Base-by-base conservation (phyloP, 1,140 invertebrate species). In the Ceratosolen solmsi region DNA sequence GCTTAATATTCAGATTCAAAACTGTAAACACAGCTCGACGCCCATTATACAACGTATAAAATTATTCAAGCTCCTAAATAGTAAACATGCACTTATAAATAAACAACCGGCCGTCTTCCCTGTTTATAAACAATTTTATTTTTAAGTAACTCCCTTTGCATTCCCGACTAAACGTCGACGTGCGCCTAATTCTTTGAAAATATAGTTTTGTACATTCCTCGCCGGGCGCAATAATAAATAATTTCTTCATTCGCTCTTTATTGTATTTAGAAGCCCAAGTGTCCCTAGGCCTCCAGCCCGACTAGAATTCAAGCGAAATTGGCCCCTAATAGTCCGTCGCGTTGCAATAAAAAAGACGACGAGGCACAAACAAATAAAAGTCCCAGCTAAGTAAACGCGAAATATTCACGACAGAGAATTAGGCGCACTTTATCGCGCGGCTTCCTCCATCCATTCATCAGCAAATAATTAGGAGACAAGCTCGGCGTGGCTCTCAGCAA, bases 401-500 rank as follows among this genome's bases (percentile, higher is more conserved):
- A 36, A 56, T 79, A 79, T 46, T 63, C 56, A 58, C 51, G 70
- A 83, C 84, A 83, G 84, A 87, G 86, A 89, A 88, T 89, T 89
- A 88, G 86, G 80, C 83, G 83, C 58, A 84, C 63, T 88, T 88
- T 85, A 88, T 88, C 86, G 87, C 84, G 77, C 78, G 80, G 76
- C 81, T 86, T 84, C 72, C 82, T 79, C 79, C 77, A 30, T 71
- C 84, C 87, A 90, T 90, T 89, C 82, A 87, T 90, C 89, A 90
- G 84, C 83, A 83, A 89, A 89, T 90, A 90, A 90, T 90, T 90
- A 89, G 89, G 84, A 86, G 89, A 90, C 88, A 89, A 90, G 88
- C 87, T 87, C 87, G 85, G 85, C 82, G 85, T 30, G 83, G 86
- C 89, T 87, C 86, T 80, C 82, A 76, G 88, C 88, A 90, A 90